These are phyloP conservation scores for Rhyacichthys aspro DNA, from an alignment of 2,797 vertebrate species.

Conservation along the genomic window DNA sequence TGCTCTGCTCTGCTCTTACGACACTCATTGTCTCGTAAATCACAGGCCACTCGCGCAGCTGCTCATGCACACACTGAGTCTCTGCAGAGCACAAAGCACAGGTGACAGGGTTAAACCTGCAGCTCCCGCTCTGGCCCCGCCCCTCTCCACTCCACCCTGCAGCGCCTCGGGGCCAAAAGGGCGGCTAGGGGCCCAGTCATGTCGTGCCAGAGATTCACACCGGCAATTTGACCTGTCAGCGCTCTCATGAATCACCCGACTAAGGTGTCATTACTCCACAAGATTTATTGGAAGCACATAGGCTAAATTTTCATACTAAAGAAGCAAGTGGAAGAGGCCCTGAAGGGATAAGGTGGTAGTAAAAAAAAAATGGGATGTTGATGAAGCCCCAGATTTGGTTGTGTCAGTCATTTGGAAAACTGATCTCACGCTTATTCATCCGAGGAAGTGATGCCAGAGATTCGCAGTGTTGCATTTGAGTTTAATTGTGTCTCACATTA, in stretches of 20 bases:
- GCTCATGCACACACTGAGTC: neutral
- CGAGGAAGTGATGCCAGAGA: neutral
- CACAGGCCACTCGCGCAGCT: neutral
- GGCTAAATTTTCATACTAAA: slow-evolving; percentile 76
- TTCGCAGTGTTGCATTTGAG: slow-evolving; percentile 15
- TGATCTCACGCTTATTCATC: neutral
- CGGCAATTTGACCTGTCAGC: slow-evolving; percentile 84
- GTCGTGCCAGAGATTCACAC: slow-evolving; percentile 83
- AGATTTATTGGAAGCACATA: slow-evolving; percentile 83
- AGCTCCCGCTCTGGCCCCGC: slow-evolving; percentile 51
- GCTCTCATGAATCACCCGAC: slow-evolving; percentile 81
- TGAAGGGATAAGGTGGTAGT: slow-evolving; percentile 41
- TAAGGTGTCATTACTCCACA: slow-evolving; percentile 79
- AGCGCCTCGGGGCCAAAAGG: slow-evolving; percentile 61
- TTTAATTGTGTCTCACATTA: slow-evolving; percentile 60
- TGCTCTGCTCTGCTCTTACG: neutral
- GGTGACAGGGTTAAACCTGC: slow-evolving; percentile 18
- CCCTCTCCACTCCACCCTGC: slow-evolving; percentile 38
- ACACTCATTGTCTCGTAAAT: neutral
- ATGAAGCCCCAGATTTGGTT: slow-evolving; percentile 20
- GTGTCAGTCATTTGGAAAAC: neutral
- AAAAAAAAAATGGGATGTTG: slow-evolving; percentile 38
- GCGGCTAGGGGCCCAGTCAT: slow-evolving; percentile 73
- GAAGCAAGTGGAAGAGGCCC: slow-evolving; percentile 63
- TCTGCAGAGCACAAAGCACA: neutral